These are phyloP conservation scores for Limosa lapponica DNA, from an alignment of 2,797 vertebrate genomes.

Conservation along the genomic window DNA sequence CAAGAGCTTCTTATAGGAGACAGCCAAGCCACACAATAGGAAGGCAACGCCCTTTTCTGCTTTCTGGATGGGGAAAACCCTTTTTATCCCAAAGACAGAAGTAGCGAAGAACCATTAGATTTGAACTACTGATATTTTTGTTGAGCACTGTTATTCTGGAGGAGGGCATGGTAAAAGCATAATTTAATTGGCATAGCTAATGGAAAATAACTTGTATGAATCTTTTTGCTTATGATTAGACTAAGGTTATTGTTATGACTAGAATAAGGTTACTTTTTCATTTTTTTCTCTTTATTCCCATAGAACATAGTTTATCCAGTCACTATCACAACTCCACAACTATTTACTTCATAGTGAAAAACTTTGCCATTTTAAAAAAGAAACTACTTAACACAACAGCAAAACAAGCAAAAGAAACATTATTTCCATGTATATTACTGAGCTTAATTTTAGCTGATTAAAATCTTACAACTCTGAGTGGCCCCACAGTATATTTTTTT, in stretches of 20 bases:
- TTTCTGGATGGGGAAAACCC: background rate
- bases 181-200: background rate
- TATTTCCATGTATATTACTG: background rate
- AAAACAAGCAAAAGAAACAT: background rate
- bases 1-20: background rate
- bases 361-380: background rate
- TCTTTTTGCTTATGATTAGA: background rate
- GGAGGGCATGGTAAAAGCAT: background rate
- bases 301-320: background rate
- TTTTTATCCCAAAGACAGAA: background rate
- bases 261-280: background rate
- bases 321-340: background rate
- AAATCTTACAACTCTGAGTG: slow-evolving; percentile 42
- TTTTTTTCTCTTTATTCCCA: background rate
- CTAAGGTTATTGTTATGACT: background rate
- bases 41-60: background rate
- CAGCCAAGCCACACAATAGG: background rate
- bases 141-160: background rate
- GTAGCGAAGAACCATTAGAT: background rate
- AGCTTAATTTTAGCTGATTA: slow-evolving; percentile 32
- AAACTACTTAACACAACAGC: background rate
- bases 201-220: slow-evolving; percentile 15
- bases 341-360: background rate
- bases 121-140: background rate
- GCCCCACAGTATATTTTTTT: background rate